Evolutionary conservation across 2,888 invertebrate genomes (phyloP).

Genomic region (Vandiemenella viatica): DNA sequence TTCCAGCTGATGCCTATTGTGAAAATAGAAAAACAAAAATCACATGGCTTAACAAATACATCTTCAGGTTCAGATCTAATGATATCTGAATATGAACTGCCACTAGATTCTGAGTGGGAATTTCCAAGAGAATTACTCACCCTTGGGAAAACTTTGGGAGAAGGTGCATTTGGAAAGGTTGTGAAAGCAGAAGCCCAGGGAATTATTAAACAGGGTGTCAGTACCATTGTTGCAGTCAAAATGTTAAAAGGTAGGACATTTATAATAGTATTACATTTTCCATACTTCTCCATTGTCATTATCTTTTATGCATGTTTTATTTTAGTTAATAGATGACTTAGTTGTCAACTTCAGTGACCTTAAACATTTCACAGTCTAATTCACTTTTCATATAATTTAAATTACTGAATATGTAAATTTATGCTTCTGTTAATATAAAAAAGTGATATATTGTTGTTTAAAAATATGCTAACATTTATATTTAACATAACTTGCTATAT

Average conservation of each 20-base stretch:
- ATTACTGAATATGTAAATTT: too few relatives aligned
- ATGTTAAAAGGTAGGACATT: conserved; percentile 73
- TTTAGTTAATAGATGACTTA: too few relatives aligned
- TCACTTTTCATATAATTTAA: too few relatives aligned
- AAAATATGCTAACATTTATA: too few relatives aligned
- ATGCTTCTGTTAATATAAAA: too few relatives aligned
- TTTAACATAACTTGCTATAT: too few relatives aligned
- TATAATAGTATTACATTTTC: not conserved
- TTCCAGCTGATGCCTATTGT: conserved; percentile 69
- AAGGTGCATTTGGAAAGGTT: conserved; percentile 96
- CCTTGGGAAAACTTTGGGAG: conserved; percentile 76
- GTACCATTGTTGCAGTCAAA: conserved; percentile 85
- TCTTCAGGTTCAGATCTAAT: conserved; percentile 32
- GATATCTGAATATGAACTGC: conserved; percentile 88
- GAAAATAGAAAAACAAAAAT: conserved; percentile 78
- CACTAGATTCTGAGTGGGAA: conserved; percentile 91
- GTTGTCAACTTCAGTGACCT: too few relatives aligned
- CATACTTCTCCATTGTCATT: not conserved
- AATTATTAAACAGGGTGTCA: conserved; percentile 48
- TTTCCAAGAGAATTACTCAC: conserved; percentile 61
- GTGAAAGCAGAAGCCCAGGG: conserved; percentile 74
- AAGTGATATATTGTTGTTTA: too few relatives aligned
- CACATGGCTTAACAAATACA: conserved; percentile 47
- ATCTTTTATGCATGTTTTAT: too few relatives aligned
- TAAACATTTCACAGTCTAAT: too few relatives aligned